Conservation (phyloP, 1,140 invertebrate genomes). For the Zaprionus inermis region DNA sequence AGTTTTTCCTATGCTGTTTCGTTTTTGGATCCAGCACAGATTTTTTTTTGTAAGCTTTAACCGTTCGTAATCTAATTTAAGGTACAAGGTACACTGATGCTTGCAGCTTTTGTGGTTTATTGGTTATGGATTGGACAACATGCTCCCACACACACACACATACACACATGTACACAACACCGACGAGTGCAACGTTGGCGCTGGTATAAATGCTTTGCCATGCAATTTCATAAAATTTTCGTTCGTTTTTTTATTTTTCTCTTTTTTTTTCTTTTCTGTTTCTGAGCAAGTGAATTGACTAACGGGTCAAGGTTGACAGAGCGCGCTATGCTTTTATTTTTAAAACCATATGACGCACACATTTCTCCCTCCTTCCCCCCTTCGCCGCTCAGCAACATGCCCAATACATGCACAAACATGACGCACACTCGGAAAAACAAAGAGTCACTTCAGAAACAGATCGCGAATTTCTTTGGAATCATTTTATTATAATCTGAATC, state of each 20-base stretch:
- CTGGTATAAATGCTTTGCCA: constrained; percentile 52
- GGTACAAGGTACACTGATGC: constrained; percentile 29
- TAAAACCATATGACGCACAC: constrained; percentile 50
- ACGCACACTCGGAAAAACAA: not conserved
- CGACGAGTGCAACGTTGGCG: constrained; percentile 26
- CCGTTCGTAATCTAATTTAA: constrained; percentile 43
- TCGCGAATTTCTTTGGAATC: not conserved
- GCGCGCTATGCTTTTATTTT: constrained; percentile 69
- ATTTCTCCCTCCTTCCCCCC: not conserved
- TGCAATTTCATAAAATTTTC: constrained; percentile 53
- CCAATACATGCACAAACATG: not conserved
- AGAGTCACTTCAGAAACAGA: not conserved
- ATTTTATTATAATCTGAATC: not conserved
- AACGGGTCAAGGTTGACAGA: constrained; percentile 77
- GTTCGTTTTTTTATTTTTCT: constrained; percentile 19
- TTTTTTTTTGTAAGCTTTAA: constrained; percentile 18
- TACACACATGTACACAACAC: constrained; percentile 4
- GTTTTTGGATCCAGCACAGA: constrained; percentile 16
- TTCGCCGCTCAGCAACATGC: not conserved
- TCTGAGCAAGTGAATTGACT: constrained; percentile 44
- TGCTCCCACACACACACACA: not conserved
- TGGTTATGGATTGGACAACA: constrained; percentile 50
- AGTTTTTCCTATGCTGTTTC: not conserved
- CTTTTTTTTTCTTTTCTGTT: constrained; percentile 35
- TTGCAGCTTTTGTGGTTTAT: constrained; percentile 59